Evolutionary conservation across 2,888 invertebrate genomes (phyloP), one percentile per base, ranked within the genome.

Genomic region (Hoplodrina blanda): DNA sequence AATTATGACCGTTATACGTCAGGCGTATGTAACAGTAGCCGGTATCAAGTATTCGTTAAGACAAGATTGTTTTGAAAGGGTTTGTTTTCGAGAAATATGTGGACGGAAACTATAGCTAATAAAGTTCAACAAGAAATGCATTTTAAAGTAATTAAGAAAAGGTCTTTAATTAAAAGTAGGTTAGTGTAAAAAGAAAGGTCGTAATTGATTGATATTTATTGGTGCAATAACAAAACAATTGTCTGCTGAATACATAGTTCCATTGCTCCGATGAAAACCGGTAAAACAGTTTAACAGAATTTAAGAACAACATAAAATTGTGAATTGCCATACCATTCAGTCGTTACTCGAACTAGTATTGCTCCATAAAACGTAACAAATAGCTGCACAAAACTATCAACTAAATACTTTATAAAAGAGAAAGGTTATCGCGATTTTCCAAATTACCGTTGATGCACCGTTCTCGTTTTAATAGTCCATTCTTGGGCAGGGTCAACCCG

Each of bases 381-480:
- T 92, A 82, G 88, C 77, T 67, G 41, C 78, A 88, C 86, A 89
- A 89, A 86, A 81, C 73, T 83, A 88, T 87, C 86, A 85, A 84
- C 85, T 88, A 89, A 90, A 90, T 87, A 87, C 78, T 60, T 55
- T 72, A 74, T 77, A 76, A 85, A 89, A 76, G 81, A 75, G 72
- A 89, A 87, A 95, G 95, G 95, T 95, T 95, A 96, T 95, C 95
- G 91, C 91, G 92, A 93, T 93, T 92, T 93, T 92, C 89, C 90
- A 81, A 89, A 88, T 88, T 92, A 90, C 94, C 92, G 93, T 95
- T 90, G 90, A 88, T 89, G 87, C 90, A 85, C 78, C 86, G 93
- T 87, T 95, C 95, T 94, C 93, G 93, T 94, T 96, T 96, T 95
- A 96, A 96, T 95, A 92, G 93, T 92, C 90, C 87, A 91, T 91